A percentile compares a stretch with the other conserved stretches of the same genome.
These are phyloP conservation scores for Hipposideros armiger DNA, from an alignment of 2,113 vertebrate species.

Conservation along the genomic window DNA sequence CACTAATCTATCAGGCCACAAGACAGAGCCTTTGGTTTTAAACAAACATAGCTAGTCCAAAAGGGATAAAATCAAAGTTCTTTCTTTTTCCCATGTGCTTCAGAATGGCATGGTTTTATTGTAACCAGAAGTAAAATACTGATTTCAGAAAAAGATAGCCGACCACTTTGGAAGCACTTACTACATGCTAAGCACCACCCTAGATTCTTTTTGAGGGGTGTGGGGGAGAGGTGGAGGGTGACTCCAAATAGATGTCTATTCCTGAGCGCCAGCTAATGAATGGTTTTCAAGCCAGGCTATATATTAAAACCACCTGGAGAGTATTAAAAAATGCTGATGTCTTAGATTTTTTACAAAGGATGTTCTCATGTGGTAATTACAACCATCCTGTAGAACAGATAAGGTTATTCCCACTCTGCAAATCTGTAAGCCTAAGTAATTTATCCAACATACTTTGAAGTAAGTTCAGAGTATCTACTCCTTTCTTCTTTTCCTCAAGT, in stretches of 20 bases:
- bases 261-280: neutral
- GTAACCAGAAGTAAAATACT: neutral
- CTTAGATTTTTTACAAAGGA: constrained; percentile 17
- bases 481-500: neutral
- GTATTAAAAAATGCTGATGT: neutral
- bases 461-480: neutral
- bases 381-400: neutral
- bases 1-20: constrained; percentile 34
- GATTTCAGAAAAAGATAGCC: neutral
- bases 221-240: neutral
- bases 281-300: neutral
- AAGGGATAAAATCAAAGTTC: constrained; percentile 20
- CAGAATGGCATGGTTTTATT: neutral
- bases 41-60: constrained; percentile 5
- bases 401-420: neutral
- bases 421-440: neutral
- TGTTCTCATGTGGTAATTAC: neutral
- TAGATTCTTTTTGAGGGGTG: neutral
- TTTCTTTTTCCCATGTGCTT: neutral
- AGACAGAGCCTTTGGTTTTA: constrained; percentile 9
- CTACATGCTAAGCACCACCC: neutral
- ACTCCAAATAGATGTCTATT: neutral
- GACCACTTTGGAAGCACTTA: neutral
- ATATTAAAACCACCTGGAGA: neutral
- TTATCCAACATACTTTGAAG: neutral